These are phyloP conservation scores for Thalassoma bifasciatum DNA, from an alignment of 2,113 vertebrate species.

Conservation along the genomic window DNA sequence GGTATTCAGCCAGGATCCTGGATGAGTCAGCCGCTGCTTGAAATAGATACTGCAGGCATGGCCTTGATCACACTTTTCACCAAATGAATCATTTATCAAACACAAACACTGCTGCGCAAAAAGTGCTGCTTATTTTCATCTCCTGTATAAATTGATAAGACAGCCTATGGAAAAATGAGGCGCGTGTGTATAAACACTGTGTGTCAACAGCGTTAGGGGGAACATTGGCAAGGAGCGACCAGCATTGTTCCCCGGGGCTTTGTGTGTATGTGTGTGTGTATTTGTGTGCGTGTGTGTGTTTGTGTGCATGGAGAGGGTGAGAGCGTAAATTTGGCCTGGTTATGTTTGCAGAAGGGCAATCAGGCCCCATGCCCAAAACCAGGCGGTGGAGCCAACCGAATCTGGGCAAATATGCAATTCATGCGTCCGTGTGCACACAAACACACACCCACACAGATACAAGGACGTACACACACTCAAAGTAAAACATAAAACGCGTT, in stretches of 20 bases:
- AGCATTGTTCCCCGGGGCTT: conserved; percentile 72
- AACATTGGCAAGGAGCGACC: conserved; percentile 64
- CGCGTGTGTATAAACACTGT: conserved; percentile 62
- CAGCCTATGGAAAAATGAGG: conserved; percentile 68
- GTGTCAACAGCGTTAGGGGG: conserved; percentile 69
- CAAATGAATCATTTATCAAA: conserved; percentile 82
- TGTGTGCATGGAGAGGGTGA: conserved; percentile 72
- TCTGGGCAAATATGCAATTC: conserved; percentile 78
- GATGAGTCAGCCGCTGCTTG: conserved; percentile 77
- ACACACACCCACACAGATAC: conserved; percentile 23
- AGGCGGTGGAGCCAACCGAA: conserved; percentile 72
- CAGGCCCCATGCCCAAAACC: conserved; percentile 76
- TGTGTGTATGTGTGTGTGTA: conserved; percentile 69
- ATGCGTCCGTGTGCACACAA: conserved; percentile 21
- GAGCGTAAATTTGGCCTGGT: conserved; percentile 73
- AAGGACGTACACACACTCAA: conserved; percentile 22
- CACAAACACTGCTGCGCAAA: conserved; percentile 71
- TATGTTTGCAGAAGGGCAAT: conserved; percentile 81
- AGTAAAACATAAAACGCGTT: conserved; percentile 72
- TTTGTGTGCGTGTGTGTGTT: conserved; percentile 68
- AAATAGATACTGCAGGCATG: conserved; percentile 78
- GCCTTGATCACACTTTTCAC: conserved; percentile 76
- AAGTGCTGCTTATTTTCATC: conserved; percentile 68
- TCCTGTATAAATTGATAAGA: conserved; percentile 80
- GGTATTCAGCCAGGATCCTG: conserved; percentile 67